Evolutionary conservation across 2,888 invertebrate species (phyloP).

Genomic region (Xestia xanthographa): DNA sequence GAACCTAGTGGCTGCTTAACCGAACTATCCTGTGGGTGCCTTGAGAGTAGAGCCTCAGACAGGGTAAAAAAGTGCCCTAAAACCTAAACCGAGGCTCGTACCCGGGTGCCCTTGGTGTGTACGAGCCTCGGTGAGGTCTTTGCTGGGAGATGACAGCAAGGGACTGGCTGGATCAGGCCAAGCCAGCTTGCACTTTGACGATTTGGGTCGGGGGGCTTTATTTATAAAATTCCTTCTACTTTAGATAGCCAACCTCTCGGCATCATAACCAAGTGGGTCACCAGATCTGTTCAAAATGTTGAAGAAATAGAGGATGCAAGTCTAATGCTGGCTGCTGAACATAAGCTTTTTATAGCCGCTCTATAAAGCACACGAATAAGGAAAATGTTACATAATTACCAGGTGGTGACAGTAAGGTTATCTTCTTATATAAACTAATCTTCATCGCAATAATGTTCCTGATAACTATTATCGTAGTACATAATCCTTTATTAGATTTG

Average conservation of each 20-base stretch:
- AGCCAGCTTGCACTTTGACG: not conserved
- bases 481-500: constrained; percentile 11
- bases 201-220: too few species aligned
- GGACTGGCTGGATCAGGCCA: not conserved
- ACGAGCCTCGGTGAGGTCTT: not conserved
- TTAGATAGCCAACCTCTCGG: not conserved
- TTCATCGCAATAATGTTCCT: not conserved
- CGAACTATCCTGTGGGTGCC: not conserved
- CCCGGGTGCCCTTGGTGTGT: not conserved
- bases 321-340: not conserved
- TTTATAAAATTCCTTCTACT: not conserved
- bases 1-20: not conserved
- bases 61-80: not conserved
- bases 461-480: not conserved
- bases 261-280: not conserved
- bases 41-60: not conserved
- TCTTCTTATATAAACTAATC: not conserved
- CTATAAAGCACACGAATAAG: not conserved
- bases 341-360: not conserved
- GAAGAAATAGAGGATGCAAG: not conserved
- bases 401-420: not conserved
- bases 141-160: not conserved
- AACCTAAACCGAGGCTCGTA: too few species aligned
- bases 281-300: not conserved
- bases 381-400: not conserved